Evolutionary conservation across 2,888 invertebrate species (phyloP), one percentile per base, ranked within the genome.

Genomic region (Phlogophora meticulosa): DNA sequence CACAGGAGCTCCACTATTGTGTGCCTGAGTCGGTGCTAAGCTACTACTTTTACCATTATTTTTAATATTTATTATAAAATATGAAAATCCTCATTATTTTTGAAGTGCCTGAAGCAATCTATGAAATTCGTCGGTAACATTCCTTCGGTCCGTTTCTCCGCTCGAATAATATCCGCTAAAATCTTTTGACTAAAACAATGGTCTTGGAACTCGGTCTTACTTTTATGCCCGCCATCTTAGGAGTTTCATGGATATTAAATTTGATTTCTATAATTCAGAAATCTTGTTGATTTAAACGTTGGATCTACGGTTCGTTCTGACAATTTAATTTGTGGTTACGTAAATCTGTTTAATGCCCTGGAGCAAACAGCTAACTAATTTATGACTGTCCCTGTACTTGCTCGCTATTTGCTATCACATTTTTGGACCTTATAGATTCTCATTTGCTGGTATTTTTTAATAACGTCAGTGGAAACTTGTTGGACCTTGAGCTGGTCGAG

Each of bases 31-130:
- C n/a, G n/a, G n/a, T n/a, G n/a, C n/a, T n/a, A n/a, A n/a, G n/a
- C n/a, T n/a, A n/a, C n/a, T n/a, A n/a, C n/a, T n/a, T n/a, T n/a
- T n/a, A n/a, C n/a, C n/a, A n/a, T n/a, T n/a, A n/a, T n/a, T n/a
- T n/a, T n/a, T n/a, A n/a, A n/a, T n/a, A n/a, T n/a, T n/a, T n/a
- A n/a, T n/a, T n/a, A n/a, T n/a, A n/a, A n/a, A n/a, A n/a, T n/a
- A n/a, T n/a, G n/a, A n/a, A n/a, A n/a, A n/a, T n/a, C 43, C 72
- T 81, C 76, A 71, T 85, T 82, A 86, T 85, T 84, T 84, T 78
- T 69, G 62, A 78, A 76, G 76, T 53, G 55, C 70, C 56, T 24
- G 43, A 60, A 72, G 76, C 57, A 73, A 77, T 77, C 59, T 62
- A 59, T 59, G 60, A 64, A 68, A 76, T 58, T 76, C 58, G 46